Evolutionary conservation across 2,113 vertebrate species (phyloP), one percentile per base, ranked within the genome.

Genomic region (Calonectris borealis): DNA sequence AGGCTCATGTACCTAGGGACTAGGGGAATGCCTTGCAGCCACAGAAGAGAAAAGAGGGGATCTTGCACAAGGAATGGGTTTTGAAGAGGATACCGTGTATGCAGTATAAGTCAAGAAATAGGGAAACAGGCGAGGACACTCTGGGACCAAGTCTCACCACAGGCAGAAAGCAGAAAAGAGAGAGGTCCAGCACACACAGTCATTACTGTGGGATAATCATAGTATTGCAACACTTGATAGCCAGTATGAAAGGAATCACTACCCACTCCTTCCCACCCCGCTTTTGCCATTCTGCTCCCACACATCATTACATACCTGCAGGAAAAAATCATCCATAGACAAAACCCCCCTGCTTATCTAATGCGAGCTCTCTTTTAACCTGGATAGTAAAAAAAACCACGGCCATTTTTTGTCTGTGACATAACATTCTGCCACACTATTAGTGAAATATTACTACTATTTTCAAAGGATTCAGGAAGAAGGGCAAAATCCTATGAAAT

Each of bases 111-210:
- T 36, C 42, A 71, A 72, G 34, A 68, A 54, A 64, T 1, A 32
- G 4, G 7, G 21, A 75, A 91, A 62, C 0, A 1, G 42, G 7
- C 0, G 1, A 82, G 48, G 27, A 83, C 57, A 26, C 4, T n/a
- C 22, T 40, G 21, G 18, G 27, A 78, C 6, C 1, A 12, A 78
- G 20, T 16, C 16, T 83, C 48, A 60, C 65, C 24, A 51, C 24
- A 51, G 19, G 26, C 0, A 87, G 32, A 76, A 89, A 79, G 25
- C 10, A 48, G 32, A 29, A 65, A n/a, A 88, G 60, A 70, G 36
- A 16, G 5, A 31, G 14, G 11, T 71, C 12, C 48, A 72, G 22
- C 17, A 16, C 3, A 16, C 3, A 7, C 7, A 26, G 18, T 27
- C 13, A 3, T 42, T 57, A 5, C 42, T 34, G 9, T 29, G 20